Conservation (phyloP, 1,140 invertebrate species). For the Drosophila subobscura region DNA sequence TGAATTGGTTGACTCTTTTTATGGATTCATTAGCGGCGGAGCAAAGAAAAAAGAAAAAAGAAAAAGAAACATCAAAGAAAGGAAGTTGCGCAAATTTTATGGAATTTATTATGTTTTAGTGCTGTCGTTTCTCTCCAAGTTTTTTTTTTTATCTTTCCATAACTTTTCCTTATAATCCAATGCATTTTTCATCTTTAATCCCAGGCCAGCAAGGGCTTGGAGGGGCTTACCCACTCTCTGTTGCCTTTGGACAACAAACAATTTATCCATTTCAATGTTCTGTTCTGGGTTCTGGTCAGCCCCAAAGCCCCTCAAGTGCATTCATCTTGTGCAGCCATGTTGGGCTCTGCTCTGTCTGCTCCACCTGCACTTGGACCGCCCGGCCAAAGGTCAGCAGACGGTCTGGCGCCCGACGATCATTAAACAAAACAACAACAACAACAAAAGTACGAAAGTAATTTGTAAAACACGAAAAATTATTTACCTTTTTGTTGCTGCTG, state of each 20-base stretch:
- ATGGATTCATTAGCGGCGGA: conserved; percentile 9
- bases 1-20: conserved; percentile 28
- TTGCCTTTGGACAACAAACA: conserved; percentile 33
- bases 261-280: conserved; percentile 52
- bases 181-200: too few relatives aligned
- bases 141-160: too few relatives aligned
- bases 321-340: conserved; percentile 13
- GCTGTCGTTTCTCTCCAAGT: too few relatives aligned
- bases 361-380: conserved; percentile 45
- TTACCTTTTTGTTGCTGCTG: conserved; percentile 44
- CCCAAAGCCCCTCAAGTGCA: conserved; percentile 36
- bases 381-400: conserved; percentile 76
- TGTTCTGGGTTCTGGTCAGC: conserved; percentile 36
- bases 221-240: conserved; percentile 18
- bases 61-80: not conserved
- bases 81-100: conserved; percentile 18
- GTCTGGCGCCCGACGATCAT: conserved; percentile 70
- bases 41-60: conserved; percentile 4
- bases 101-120: conserved; percentile 6
- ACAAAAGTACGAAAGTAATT: conserved; percentile 69
- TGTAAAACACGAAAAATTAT: conserved; percentile 75
- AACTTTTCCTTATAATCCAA: too few relatives aligned
- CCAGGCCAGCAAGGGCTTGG: too few relatives aligned
- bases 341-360: conserved; percentile 18
- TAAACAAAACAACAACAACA: conserved; percentile 25